Percentiles rank a stretch among this genome's conserved stretches.
phyloP scores from a whole-genome alignment of 2,113 vertebrate species.

The Ia io region DNA sequence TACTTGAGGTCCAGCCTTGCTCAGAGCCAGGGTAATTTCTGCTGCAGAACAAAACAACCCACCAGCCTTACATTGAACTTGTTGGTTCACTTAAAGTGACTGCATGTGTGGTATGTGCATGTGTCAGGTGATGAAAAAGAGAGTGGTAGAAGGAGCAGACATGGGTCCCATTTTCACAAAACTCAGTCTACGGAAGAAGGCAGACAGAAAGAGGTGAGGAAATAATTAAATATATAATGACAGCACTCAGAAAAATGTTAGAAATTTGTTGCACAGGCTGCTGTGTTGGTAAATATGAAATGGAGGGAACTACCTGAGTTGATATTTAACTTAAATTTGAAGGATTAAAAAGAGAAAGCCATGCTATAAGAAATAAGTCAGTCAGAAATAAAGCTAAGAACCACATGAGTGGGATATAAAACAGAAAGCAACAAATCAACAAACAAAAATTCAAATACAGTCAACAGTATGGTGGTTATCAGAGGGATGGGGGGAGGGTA shows the following conservation, averaged over 20 bases:
- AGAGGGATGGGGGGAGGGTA: neutral
- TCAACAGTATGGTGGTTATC: neutral
- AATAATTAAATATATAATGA: neutral
- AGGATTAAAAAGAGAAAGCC: neutral
- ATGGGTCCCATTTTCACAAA: neutral
- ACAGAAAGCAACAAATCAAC: too few species aligned
- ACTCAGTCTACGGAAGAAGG: neutral
- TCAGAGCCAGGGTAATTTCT: neutral
- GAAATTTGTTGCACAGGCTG: neutral
- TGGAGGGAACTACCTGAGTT: neutral
- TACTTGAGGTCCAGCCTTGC: neutral
- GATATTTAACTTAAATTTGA: neutral
- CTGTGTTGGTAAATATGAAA: neutral
- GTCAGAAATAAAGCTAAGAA: neutral
- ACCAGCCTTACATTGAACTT: neutral
- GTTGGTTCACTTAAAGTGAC: neutral
- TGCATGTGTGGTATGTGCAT: too few species aligned
- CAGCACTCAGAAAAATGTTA: neutral
- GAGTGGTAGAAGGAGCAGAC: neutral
- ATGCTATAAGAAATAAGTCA: neutral
- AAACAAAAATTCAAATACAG: neutral
- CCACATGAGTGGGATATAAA: neutral
- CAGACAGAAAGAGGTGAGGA: neutral
- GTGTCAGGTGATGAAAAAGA: neutral
- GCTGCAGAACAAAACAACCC: neutral